Evolutionary conservation across 2,888 invertebrate species (phyloP).

Genomic region (Patella depressa): DNA sequence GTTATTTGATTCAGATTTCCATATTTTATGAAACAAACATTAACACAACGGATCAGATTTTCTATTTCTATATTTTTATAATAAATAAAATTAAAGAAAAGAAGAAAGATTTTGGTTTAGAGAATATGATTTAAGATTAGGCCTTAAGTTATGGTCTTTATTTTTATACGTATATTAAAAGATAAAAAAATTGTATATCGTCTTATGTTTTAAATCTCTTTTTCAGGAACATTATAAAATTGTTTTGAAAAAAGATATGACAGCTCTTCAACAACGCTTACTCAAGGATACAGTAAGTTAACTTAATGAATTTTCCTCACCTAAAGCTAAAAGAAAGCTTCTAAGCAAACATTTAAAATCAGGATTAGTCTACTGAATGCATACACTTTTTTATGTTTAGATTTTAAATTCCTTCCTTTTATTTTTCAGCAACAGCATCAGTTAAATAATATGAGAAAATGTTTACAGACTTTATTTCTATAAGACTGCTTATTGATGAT

Average conservation of each 20-base stretch:
- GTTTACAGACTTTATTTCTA: slow-evolving; percentile 43
- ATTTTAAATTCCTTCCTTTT: slow-evolving; percentile 1
- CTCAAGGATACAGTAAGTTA: slow-evolving; percentile 51
- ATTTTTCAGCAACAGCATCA: slow-evolving; percentile 54
- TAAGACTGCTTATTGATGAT: neutral
- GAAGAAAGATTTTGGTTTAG: slow-evolving; percentile 13
- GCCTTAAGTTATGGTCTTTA: neutral
- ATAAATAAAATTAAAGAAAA: neutral
- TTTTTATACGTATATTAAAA: too few relatives aligned
- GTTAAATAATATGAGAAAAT: slow-evolving; percentile 44
- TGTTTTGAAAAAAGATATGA: slow-evolving; percentile 47
- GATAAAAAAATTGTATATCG: neutral
- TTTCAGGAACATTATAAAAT: slow-evolving; percentile 45
- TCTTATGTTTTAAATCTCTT: neutral
- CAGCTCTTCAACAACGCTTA: slow-evolving; percentile 46
- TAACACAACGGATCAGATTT: neutral
- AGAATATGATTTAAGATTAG: slow-evolving; percentile 6
- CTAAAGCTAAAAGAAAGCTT: too few relatives aligned
- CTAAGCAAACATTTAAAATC: too few relatives aligned
- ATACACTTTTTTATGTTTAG: neutral
- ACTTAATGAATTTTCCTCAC: neutral
- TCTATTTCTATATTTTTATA: neutral
- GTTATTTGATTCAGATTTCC: too few relatives aligned
- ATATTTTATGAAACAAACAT: too few relatives aligned
- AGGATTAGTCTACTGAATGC: neutral